Evolutionary conservation across 1,140 invertebrate genomes (phyloP), one percentile per base, ranked within the genome.

Genomic region (Ostrea edulis): DNA sequence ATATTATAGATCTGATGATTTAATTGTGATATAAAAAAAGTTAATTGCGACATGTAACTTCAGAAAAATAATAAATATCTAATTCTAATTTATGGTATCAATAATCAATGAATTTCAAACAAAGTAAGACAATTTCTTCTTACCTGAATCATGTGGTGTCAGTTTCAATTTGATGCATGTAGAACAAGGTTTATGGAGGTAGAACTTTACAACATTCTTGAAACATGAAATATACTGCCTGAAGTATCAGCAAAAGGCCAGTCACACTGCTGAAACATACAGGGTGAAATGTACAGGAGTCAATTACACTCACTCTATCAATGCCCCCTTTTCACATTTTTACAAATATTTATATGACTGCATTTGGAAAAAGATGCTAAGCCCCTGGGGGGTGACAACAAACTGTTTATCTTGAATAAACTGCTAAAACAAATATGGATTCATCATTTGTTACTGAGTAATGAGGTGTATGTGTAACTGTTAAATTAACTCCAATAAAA

Each of bases 181-280:
- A 77, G 35, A 77, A 62, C 58, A 77, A 29, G 68, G 22, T 77
- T 77, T 77, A 22, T 77, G 68, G 22, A 35, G 68, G 68, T 77
- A 77, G 29, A 77, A 77, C 12, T 29, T 77, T 77, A 77, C 68
- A 77, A 77, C 68, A 77, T 77, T 77, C 68, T 77, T 77, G 25
- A 77, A 77, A 29, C 68, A 77, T 77, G 68, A 77, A 77, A 77
- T 77, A 77, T 29, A 77, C 25, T 77, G 68, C 68, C 68, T 77
- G 68, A 25, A 77, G 68, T 77, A 35, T 77, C 25, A 29, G 68
- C 29, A 77, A 77, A 77, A 29, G 68, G 68, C 25, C 68, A 77
- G 68, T 77, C 68, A 77, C 68, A 29, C 68, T 29, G 2, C 29
- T 29, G 68, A 44, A 77, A 77, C 11, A 12, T 77, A 77, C 25